Percentiles rank a stretch among this genome's conserved stretches.
These are phyloP conservation scores for Anagyrus pseudococci DNA, from an alignment of 2,888 invertebrate species.

Conservation along the genomic window DNA sequence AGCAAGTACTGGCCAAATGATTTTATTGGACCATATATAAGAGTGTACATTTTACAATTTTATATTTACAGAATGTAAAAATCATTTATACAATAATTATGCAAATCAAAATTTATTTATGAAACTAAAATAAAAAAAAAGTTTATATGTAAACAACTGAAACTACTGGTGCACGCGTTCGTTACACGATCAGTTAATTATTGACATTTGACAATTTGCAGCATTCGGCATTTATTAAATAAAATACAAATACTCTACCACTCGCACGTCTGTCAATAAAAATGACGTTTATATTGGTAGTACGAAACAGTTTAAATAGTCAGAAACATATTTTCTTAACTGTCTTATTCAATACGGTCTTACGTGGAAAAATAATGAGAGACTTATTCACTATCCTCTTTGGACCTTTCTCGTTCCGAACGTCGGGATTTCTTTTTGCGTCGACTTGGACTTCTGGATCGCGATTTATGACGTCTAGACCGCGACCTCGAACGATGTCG, in stretches of 20 bases:
- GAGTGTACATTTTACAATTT: conserved; percentile 29
- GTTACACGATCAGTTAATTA: background rate
- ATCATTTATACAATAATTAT: conserved; percentile 14
- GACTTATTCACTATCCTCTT: conserved; percentile 74
- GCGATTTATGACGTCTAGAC: conserved; percentile 72
- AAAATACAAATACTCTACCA: conserved; percentile 21
- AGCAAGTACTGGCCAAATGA: conserved; percentile 8
- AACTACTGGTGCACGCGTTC: conserved; percentile 6
- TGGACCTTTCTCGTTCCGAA: conserved; percentile 67
- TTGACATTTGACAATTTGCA: conserved; percentile 1
- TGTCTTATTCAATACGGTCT: background rate
- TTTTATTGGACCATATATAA: conserved; percentile 28
- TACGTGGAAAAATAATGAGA: conserved; percentile 3
- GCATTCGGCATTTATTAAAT: conserved; percentile 20
- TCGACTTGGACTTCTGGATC: conserved; percentile 74
- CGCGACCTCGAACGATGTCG: conserved; percentile 65
- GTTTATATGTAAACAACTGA: conserved; percentile 29
- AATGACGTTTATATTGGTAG: background rate
- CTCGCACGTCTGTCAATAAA: background rate
- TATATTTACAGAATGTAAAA: conserved; percentile 34
- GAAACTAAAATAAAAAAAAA: conserved; percentile 23
- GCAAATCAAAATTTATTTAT: conserved; percentile 25
- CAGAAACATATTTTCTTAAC: background rate
- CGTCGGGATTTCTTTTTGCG: conserved; percentile 76
- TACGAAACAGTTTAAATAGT: background rate